Percentiles rank a stretch among this genome's conserved stretches.
Evolutionary conservation across 1,140 invertebrate species (phyloP).

Genomic region (Hetaerina americana): DNA sequence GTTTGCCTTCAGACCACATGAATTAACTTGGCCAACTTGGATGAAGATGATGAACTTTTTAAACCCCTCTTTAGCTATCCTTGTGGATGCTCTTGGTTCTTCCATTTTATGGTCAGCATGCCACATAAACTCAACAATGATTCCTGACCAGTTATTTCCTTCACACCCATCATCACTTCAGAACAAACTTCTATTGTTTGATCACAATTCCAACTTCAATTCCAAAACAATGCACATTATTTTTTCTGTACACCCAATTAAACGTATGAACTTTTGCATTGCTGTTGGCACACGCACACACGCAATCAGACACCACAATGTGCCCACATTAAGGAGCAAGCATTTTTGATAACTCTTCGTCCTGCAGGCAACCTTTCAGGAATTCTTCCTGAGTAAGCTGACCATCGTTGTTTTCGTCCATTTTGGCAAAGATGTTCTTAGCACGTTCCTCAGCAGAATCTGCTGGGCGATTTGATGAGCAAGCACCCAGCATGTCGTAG

Average conservation of each 20-base stretch:
- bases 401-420: conserved; percentile 98
- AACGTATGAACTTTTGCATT: neutral
- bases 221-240: neutral
- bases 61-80: neutral
- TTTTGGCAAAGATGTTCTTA: conserved; percentile 97
- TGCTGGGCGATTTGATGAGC: conserved; percentile 80
- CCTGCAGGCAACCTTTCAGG: conserved; percentile 95
- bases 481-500: conserved; percentile 95
- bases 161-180: neutral
- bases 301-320: neutral
- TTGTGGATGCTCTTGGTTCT: neutral
- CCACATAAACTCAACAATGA: neutral
- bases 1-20: neutral
- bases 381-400: conserved; percentile 98
- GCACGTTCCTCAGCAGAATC: conserved; percentile 92
- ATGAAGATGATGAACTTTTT: neutral
- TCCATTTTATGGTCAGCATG: neutral
- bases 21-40: neutral
- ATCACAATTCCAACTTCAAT: neutral
- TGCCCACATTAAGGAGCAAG: conserved; percentile 63
- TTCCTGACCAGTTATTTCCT: neutral
- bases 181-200: neutral
- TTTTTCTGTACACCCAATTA: neutral
- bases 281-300: neutral
- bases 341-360: conserved; percentile 94